Evolutionary conservation across 1,140 invertebrate genomes (phyloP).

Genomic region (Anastrepha ludens): DNA sequence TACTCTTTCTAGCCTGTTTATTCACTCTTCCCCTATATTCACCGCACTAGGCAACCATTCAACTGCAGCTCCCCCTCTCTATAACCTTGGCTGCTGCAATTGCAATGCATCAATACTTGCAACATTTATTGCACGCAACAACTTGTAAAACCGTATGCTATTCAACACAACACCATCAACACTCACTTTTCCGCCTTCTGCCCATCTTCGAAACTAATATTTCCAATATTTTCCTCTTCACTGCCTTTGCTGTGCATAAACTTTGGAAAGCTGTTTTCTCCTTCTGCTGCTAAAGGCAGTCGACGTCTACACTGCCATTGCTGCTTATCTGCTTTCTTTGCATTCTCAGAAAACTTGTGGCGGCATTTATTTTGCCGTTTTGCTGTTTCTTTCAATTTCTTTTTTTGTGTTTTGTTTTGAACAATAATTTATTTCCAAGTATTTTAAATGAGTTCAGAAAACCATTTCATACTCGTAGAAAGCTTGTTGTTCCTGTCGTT

Average conservation of each 20-base stretch:
- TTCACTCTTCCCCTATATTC: too few species aligned
- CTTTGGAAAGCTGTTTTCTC: slow-evolving; percentile 48
- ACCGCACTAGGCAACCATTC: too few species aligned
- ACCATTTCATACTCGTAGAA: slow-evolving; percentile 61
- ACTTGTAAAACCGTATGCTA: too few species aligned
- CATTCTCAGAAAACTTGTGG: slow-evolving; percentile 14
- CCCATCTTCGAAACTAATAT: not conserved
- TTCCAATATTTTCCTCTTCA: slow-evolving; percentile 26
- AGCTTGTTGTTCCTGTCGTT: slow-evolving; percentile 67
- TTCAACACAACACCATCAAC: not conserved
- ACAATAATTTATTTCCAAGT: not conserved
- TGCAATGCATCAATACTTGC: not conserved
- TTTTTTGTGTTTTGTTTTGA: not conserved
- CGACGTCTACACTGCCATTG: not conserved
- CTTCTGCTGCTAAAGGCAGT: slow-evolving; percentile 1
- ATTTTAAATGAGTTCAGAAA: slow-evolving; percentile 20
- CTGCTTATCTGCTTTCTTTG: slow-evolving; percentile 19
- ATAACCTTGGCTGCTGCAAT: too few species aligned
- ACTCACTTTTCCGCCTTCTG: not conserved
- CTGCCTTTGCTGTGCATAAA: not conserved
- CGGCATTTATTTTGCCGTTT: not conserved
- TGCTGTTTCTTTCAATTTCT: not conserved
- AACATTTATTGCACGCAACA: not conserved
- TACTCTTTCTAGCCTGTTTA: too few species aligned
- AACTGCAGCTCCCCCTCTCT: too few species aligned